Evolutionary conservation across 2,888 invertebrate species (phyloP).

Genomic region (Rutpela maculata): DNA sequence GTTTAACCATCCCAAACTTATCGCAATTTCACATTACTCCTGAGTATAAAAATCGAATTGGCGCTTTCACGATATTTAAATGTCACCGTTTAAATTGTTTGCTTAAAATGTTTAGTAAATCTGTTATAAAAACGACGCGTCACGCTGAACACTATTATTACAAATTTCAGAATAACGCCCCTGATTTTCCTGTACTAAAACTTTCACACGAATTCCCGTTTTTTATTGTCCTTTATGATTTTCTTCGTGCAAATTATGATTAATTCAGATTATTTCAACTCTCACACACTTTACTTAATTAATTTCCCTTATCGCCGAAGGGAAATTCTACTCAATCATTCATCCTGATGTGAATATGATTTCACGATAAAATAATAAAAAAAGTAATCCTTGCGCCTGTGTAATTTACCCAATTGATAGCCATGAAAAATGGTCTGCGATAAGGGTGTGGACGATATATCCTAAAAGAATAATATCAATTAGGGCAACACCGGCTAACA

Average conservation of each 20-base stretch:
- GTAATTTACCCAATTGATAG: conserved; percentile 27
- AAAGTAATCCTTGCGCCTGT: conserved; percentile 19
- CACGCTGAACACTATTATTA: too few species aligned
- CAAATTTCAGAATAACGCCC: background rate
- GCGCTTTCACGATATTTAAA: background rate
- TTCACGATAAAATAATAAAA: conserved; percentile 28
- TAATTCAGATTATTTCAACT: conserved; percentile 7
- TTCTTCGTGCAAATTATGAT: conserved; percentile 9
- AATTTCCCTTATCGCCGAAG: conserved; percentile 19
- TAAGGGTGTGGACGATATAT: conserved; percentile 41
- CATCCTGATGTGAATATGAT: conserved; percentile 13
- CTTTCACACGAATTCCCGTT: background rate
- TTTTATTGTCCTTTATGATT: background rate
- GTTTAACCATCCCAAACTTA: too few species aligned
- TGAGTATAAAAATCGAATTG: too few species aligned
- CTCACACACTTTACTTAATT: conserved; percentile 15
- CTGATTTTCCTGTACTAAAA: background rate
- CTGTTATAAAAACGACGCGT: too few species aligned
- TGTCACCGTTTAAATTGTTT: background rate
- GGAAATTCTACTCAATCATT: conserved; percentile 21
- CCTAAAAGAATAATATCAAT: conserved; percentile 49
- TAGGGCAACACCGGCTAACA: conserved; percentile 41
- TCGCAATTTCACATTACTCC: too few species aligned
- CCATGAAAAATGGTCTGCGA: conserved; percentile 26
- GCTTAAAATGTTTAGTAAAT: background rate